A percentile compares a stretch with the other conserved stretches of the same genome.
Conservation (phyloP, 2,113 vertebrate genomes). For the Cynopterus brachyotis region DNA sequence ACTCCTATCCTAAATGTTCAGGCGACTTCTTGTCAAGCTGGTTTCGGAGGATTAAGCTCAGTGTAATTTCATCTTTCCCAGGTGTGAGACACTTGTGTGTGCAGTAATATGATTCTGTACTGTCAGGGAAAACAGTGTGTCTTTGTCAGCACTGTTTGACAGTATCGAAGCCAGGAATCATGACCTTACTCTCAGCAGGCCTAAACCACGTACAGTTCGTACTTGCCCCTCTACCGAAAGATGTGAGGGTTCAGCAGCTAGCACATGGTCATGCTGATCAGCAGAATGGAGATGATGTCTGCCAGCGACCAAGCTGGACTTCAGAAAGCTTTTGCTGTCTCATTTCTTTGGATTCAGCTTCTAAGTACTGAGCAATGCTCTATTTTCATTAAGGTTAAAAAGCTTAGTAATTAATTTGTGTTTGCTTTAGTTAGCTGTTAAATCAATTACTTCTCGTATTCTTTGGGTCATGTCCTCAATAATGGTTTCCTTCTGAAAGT, state of each 20-base stretch:
- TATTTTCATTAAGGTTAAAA: not conserved
- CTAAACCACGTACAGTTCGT: not conserved
- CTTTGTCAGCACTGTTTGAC: conserved; percentile 61
- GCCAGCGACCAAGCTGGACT: not conserved
- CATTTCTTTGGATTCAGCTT: not conserved
- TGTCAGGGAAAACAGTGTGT: conserved; percentile 57
- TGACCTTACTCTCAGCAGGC: conserved; percentile 30
- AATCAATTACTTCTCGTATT: not conserved
- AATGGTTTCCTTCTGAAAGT: not conserved
- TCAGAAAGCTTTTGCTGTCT: not conserved
- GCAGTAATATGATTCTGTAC: conserved; percentile 63
- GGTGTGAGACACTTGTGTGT: conserved; percentile 75
- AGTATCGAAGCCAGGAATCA: not conserved
- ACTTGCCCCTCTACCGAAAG: not conserved
- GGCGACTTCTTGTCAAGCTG: conserved; percentile 80
- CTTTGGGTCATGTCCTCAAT: not conserved
- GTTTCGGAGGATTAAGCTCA: conserved; percentile 81
- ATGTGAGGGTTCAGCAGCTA: not conserved
- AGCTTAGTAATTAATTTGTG: not conserved
- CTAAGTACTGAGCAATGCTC: not conserved
- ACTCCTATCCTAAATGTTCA: conserved; percentile 72
- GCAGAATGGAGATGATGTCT: not conserved
- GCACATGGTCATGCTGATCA: rapidly evolving
- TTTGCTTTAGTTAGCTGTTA: not conserved
- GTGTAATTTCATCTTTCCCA: conserved; percentile 80